Base-by-base conservation (phyloP, 2,113 vertebrate species). In the Amphilophus citrinellus region DNA sequence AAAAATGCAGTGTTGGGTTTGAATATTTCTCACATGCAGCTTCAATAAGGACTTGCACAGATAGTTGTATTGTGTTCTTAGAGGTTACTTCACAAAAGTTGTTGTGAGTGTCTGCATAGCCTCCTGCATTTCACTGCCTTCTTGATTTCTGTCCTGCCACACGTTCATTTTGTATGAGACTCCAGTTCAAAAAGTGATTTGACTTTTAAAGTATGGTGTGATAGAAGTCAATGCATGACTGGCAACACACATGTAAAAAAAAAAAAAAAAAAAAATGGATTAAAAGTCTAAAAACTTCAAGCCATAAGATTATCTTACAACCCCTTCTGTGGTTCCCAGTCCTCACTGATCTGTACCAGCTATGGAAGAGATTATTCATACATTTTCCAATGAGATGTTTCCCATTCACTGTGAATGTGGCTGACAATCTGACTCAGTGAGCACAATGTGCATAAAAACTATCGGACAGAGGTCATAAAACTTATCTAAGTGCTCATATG, bases 81-180 rank as follows among this genome's bases (percentile, higher is more conserved):
- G 24, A 30, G 2, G 17, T 30, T 30, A 30, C 44, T 53, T 71
- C 44, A 32, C 30, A 42, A 44, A 44, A 17, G 6, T 50, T 50
- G 44, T 30, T 71, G 44, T 71, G 15, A 50, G 11, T 4, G 68
- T n/a, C 15, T 50, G 47, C 47, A 56, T n/a, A 0, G 47, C 27
- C 68, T 73, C 27, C 68, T 53, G 66, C 27, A 32, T 32, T 2
- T 13, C 44, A 53, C 44, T 13, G 24, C 4, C 5, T 50, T 50
- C 17, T 53, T 50, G 66, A 71, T 0, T 2, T 56, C 66, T 53
- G 3, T 32, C 44, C 32, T 18, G 17, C 24, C 10, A 53, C 17
- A 32, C 32, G 27, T 73, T 53, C 11, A 73, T 53, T 53, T 73
- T 73, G 66, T 53, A 73, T 73, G 66, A 73, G 27, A 73, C 15